Evolutionary conservation across 2,797 vertebrate genomes (phyloP).

Genomic region (Philypnodon macrostomus): DNA sequence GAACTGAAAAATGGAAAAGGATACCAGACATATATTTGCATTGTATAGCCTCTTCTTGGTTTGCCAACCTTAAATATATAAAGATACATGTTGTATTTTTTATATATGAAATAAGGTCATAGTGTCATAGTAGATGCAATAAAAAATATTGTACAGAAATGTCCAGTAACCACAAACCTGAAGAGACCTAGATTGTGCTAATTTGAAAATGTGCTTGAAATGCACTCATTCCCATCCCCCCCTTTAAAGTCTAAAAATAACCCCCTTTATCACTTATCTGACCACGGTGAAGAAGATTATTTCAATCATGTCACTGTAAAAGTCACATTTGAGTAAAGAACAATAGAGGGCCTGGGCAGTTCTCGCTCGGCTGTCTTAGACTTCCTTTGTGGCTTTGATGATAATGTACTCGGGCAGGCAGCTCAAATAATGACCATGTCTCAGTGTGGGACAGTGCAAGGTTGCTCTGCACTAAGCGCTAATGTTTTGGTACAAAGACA

Average conservation of each 20-base stretch:
- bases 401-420: constrained; percentile 64
- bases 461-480: constrained; percentile 30
- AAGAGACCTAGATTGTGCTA: too few relatives aligned
- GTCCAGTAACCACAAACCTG: too few relatives aligned
- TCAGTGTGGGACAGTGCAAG: constrained; percentile 35
- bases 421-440: constrained; percentile 62
- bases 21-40: too few relatives aligned
- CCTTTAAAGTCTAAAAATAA: neutral
- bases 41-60: too few relatives aligned
- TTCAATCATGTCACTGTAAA: constrained; percentile 77
- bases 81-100: too few relatives aligned
- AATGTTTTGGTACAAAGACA: constrained; percentile 47
- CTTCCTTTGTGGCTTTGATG: constrained; percentile 63
- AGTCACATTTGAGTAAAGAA: constrained; percentile 51
- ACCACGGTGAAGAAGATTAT: constrained; percentile 64
- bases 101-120: too few relatives aligned
- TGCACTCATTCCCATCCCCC: too few relatives aligned
- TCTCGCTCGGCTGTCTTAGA: constrained; percentile 58
- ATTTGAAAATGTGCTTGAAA: too few relatives aligned
- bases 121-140: too few relatives aligned
- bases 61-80: too few relatives aligned
- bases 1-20: too few relatives aligned
- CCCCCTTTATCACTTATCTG: constrained; percentile 11
- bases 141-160: too few relatives aligned
- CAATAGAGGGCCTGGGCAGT: constrained; percentile 46